Percentiles rank a stretch among this genome's conserved stretches.
Evolutionary conservation across 2,113 vertebrate genomes (phyloP).

Genomic region (Sphaerodactylus townsendi): DNA sequence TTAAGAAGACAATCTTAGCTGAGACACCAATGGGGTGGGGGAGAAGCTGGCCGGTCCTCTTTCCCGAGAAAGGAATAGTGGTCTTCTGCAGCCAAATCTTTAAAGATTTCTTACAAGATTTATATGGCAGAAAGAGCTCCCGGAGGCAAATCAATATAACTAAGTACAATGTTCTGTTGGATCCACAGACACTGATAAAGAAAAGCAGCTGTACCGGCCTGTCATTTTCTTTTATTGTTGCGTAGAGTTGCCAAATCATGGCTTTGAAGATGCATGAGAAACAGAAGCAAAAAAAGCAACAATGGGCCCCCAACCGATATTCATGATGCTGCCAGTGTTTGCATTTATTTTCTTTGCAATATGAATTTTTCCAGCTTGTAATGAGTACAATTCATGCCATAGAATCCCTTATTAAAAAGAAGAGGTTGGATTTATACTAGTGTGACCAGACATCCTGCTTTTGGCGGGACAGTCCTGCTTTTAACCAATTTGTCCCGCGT

Average conservation of each 20-base stretch:
- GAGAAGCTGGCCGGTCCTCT: slow-evolving; percentile 59
- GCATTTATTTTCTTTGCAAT: too few species aligned
- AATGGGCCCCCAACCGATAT: background rate
- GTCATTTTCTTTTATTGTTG: slow-evolving; percentile 65
- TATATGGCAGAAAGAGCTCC: slow-evolving; percentile 72
- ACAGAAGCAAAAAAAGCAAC: background rate
- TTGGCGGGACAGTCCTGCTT: too few species aligned
- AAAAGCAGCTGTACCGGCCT: slow-evolving; percentile 59
- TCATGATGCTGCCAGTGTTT: too few species aligned
- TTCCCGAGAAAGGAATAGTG: slow-evolving; percentile 55
- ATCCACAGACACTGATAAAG: slow-evolving; percentile 65
- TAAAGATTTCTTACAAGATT: slow-evolving; percentile 75
- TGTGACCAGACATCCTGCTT: too few species aligned
- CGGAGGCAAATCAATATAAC: slow-evolving; percentile 77
- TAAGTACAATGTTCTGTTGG: slow-evolving; percentile 65
- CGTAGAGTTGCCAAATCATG: slow-evolving; percentile 34
- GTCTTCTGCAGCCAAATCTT: slow-evolving; percentile 70
- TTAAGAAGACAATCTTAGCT: slow-evolving; percentile 47
- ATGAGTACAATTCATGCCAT: too few species aligned
- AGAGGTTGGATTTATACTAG: too few species aligned
- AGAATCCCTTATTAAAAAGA: too few species aligned
- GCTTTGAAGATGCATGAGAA: slow-evolving; percentile 50
- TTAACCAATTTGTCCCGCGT: too few species aligned
- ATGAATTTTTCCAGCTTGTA: too few species aligned
- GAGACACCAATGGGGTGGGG: slow-evolving; percentile 50